Percentiles rank a stretch among this genome's conserved stretches.
Evolutionary conservation across 2,113 vertebrate species (phyloP).

Genomic region (Accipiter virgatus): DNA sequence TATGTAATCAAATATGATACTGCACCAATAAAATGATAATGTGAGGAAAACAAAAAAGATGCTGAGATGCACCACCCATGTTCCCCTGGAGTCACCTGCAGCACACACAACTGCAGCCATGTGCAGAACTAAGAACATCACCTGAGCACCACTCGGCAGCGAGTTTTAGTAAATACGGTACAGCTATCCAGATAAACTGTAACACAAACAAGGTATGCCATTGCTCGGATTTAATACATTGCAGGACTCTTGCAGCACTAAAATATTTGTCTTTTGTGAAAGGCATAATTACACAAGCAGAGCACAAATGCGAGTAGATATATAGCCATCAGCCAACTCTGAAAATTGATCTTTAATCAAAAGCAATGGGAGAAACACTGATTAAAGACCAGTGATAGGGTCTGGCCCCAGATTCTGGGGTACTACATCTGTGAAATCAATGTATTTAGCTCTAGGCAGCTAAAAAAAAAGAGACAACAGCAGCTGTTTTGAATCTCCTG

Average conservation of each 20-base stretch:
- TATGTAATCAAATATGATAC: neutral
- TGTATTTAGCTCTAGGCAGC: neutral
- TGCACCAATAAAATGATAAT: neutral
- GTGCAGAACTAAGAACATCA: neutral
- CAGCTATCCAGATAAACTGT: neutral
- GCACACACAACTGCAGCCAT: neutral
- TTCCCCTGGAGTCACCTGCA: neutral
- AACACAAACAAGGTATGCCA: neutral
- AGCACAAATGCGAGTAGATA: neutral
- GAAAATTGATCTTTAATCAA: conserved; percentile 46
- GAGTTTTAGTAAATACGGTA: neutral
- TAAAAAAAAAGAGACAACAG: neutral
- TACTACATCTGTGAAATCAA: conserved; percentile 15
- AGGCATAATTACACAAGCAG: neutral
- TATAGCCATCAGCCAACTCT: neutral
- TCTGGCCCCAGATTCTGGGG: neutral
- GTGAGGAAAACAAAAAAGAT: neutral
- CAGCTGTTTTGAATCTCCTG: conserved; percentile 55
- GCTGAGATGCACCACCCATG: neutral
- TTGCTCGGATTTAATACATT: neutral
- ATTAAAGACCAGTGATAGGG: neutral
- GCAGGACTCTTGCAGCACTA: neutral
- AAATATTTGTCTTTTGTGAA: neutral
- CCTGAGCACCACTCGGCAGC: neutral
- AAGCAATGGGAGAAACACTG: neutral